Evolutionary conservation across 35 echinoderm and acorn worm genomes (phyloP), one percentile per base, ranked within the genome.

Genomic region (Eucidaris tribuloides): DNA sequence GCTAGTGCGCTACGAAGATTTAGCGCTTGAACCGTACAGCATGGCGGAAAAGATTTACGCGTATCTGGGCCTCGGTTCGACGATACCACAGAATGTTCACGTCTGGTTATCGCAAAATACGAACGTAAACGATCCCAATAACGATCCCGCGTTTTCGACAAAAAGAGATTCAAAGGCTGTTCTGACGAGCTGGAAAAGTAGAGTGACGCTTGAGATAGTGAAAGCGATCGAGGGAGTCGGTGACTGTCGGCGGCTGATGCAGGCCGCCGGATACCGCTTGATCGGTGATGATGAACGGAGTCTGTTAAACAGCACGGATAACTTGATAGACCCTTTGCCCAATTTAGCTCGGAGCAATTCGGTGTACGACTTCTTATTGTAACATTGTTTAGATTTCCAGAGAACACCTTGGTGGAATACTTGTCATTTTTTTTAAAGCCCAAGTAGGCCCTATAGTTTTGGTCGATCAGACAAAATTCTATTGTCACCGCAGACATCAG

Each of bases 171-270:
- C 87, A 35, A 89, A 78, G 27, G 60, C 56, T 5, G 81, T 80
- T 6, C 62, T 65, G 22, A 79, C 71, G 20, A 68, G 79, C 3
- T 89, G 87, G 87, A 35, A 80, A 24, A 52, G 66, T 17, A 71
- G 79, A 41, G 62, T 89, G 11, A 57, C 42, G 1, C 62, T 52
- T 72, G 87, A 89, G 34, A 72, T 89, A 55, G 38, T 77, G 24
- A 32, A 89, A 4, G 40, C 61, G 32, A 89, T 89, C 22, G 79
- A 89, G 46, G 66, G 46, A 28, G 81, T 89, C 37, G 79, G 46
- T 56, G 87, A 89, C 31, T 89, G 87, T 30, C 82, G 45, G 31
- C 78, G 81, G 25, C 41, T 83, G 30, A 89, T 89, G 87, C 20
- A 37, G 28, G 40, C 66, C 22, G 74, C 87, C 18, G 87, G 87